Conservation (phyloP, 2,113 vertebrate species). For the Emberiza fucata region DNA sequence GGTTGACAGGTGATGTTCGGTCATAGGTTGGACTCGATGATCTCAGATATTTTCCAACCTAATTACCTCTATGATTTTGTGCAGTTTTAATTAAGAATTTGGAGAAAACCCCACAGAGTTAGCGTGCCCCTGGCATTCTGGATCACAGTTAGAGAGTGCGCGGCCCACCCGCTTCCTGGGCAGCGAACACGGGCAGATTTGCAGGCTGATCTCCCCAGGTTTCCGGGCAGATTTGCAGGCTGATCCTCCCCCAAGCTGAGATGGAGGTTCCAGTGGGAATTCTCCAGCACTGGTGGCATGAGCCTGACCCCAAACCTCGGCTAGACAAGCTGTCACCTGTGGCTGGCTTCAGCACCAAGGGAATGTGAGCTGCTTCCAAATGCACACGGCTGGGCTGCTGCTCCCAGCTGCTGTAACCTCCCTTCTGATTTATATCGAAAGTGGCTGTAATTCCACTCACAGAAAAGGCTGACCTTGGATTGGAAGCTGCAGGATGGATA, state of each 20-base stretch:
- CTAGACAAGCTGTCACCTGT: neutral
- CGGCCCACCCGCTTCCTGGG: accelerated
- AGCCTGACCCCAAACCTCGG: neutral
- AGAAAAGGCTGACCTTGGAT: neutral
- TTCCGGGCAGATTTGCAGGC: neutral
- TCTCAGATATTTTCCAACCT: neutral
- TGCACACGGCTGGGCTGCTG: neutral
- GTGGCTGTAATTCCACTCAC: neutral
- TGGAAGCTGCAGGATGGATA: neutral
- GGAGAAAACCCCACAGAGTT: accelerated
- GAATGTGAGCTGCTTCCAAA: neutral
- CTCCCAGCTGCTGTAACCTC: neutral
- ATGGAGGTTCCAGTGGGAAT: accelerated
- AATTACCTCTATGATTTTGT: too few species aligned
- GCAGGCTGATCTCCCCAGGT: too few species aligned
- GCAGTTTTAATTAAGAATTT: neutral
- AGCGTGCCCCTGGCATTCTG: accelerated
- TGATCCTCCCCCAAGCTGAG: too few species aligned
- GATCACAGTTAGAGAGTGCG: accelerated
- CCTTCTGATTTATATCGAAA: neutral
- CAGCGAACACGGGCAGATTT: accelerated
- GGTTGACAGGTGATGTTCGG: neutral
- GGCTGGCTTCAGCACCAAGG: accelerated
- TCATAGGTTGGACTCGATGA: neutral
- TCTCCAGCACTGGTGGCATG: accelerated